Evolutionary conservation across 2,888 invertebrate genomes (phyloP).

Genomic region (Sarcophaga variegata): DNA sequence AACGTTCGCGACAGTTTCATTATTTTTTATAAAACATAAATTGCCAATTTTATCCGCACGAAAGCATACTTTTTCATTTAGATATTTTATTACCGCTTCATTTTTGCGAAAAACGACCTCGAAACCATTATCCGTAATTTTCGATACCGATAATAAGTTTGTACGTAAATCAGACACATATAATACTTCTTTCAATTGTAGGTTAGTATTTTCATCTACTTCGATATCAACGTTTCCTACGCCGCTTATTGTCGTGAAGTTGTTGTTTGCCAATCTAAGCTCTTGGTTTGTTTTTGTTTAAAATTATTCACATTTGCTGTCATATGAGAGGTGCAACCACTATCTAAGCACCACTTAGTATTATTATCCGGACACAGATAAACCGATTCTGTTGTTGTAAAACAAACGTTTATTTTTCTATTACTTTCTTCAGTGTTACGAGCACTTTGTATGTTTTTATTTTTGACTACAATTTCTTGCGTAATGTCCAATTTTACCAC

Average conservation of each 20-base stretch:
- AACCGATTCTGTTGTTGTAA: slow-evolving; percentile 28
- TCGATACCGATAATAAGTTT: no score
- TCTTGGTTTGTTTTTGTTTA: slow-evolving; percentile 35
- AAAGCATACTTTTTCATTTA: slow-evolving; percentile 37
- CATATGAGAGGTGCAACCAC: slow-evolving; percentile 32
- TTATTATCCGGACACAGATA: background rate
- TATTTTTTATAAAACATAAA: slow-evolving; percentile 52
- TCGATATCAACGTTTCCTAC: slow-evolving; percentile 53
- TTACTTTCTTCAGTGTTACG: slow-evolving; percentile 7
- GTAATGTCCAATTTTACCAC: slow-evolving; percentile 47
- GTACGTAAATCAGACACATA: no score
- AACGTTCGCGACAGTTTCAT: slow-evolving; percentile 26
- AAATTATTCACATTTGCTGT: background rate
- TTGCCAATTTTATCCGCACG: slow-evolving; percentile 55
- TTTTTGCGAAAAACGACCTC: slow-evolving; percentile 58
- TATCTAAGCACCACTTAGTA: slow-evolving; percentile 38
- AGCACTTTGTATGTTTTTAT: slow-evolving; percentile 29
- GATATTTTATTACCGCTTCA: slow-evolving; percentile 33
- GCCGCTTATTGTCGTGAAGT: slow-evolving; percentile 56
- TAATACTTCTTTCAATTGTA: slow-evolving; percentile 60
- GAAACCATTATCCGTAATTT: slow-evolving; percentile 49
- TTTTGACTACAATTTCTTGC: slow-evolving; percentile 39
- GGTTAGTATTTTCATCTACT: slow-evolving; percentile 31
- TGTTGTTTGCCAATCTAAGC: slow-evolving; percentile 60
- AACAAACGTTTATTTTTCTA: slow-evolving; percentile 31